phyloP scores from a whole-genome alignment of 53 echinoderm and acorn worm species.

The Astropecten irregularis region DNA sequence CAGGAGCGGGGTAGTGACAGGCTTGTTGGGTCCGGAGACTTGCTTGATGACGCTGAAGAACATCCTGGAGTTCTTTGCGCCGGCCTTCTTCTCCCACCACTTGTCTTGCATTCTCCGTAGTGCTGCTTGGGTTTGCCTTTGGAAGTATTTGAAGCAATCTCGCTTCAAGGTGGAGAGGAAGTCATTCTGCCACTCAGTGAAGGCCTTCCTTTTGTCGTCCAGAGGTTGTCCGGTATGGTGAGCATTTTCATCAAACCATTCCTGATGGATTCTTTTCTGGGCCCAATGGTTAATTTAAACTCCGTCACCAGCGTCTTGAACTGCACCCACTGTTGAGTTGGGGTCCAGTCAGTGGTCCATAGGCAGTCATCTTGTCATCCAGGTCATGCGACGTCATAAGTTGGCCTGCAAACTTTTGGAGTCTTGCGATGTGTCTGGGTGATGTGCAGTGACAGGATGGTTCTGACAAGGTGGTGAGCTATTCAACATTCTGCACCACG shows the following conservation, averaged over 20 bases:
- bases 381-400: too few relatives aligned
- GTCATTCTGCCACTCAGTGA: constrained; percentile 15
- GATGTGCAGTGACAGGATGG: too few relatives aligned
- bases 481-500: neutral
- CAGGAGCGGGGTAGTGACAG: neutral
- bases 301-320: neutral
- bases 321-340: neutral
- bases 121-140: neutral
- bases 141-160: neutral
- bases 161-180: neutral
- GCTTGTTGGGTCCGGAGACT: constrained; percentile 21
- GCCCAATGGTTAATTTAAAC: neutral
- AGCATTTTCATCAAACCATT: constrained; percentile 7
- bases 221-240: neutral
- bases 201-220: neutral
- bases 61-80: constrained; percentile 10
- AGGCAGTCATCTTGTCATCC: neutral
- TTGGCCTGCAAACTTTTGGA: too few relatives aligned
- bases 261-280: neutral
- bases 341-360: neutral
- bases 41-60: constrained; percentile 23
- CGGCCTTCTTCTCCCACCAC: neutral
- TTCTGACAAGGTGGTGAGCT: too few relatives aligned
- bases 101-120: constrained; percentile 20
- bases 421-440: too few relatives aligned